phyloP scores from a whole-genome alignment of 2,113 vertebrate species.

The Rhineura floridana region DNA sequence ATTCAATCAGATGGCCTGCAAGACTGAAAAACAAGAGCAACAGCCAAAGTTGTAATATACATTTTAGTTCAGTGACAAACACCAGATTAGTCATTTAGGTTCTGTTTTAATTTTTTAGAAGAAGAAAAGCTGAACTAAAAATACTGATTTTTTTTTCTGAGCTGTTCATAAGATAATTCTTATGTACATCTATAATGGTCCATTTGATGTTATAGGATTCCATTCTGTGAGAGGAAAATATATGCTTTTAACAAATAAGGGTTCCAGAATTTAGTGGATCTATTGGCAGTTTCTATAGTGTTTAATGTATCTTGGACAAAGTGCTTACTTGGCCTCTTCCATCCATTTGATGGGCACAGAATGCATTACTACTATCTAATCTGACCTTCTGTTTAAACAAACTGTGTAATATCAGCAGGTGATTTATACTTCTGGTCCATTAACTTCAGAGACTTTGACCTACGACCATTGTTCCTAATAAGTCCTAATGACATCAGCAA shows the following conservation, averaged over 20 bases:
- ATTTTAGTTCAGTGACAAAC: neutral
- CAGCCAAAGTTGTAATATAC: neutral
- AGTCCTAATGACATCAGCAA: no score
- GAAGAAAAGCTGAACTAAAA: neutral
- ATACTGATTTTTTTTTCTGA: neutral
- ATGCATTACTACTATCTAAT: neutral
- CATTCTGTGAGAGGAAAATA: neutral
- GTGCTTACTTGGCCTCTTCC: neutral
- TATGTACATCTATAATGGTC: neutral
- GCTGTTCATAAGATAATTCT: neutral
- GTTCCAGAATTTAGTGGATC: neutral
- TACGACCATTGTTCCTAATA: neutral
- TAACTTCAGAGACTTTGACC: neutral
- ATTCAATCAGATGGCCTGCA: slow-evolving; percentile 88
- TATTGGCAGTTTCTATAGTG: neutral
- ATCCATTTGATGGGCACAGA: neutral
- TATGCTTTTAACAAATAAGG: neutral
- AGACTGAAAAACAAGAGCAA: slow-evolving; percentile 71
- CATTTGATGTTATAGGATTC: neutral
- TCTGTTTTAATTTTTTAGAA: neutral
- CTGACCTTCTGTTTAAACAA: neutral
- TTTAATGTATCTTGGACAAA: neutral
- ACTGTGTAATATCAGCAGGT: neutral
- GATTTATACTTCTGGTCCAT: neutral
- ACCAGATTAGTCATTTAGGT: neutral